Percentiles rank a stretch among this genome's conserved stretches.
Evolutionary conservation across 2,113 vertebrate genomes (phyloP).

Genomic region (Corythoichthys haematopterus): DNA sequence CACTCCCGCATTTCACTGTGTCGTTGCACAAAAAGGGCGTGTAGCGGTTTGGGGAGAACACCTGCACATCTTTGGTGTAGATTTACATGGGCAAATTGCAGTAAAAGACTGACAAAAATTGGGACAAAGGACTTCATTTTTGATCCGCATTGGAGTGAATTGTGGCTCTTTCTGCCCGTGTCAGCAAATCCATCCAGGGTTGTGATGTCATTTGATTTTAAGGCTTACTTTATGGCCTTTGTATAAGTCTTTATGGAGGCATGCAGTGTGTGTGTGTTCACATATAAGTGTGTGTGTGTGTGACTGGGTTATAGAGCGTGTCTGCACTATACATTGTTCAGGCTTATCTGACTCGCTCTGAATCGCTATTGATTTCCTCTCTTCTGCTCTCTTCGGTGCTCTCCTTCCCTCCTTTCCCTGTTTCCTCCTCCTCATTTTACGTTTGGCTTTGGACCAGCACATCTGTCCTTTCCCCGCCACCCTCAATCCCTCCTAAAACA

Average conservation of each 20-base stretch:
- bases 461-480: conserved; percentile 36
- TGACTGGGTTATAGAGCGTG: conserved; percentile 76
- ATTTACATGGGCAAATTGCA: conserved; percentile 12
- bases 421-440: conserved; percentile 27
- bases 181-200: conserved; percentile 73
- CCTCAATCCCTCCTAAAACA: conserved; percentile 43
- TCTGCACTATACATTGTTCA: conserved; percentile 76
- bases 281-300: conserved; percentile 46
- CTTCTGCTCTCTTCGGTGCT: conserved; percentile 68
- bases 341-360: conserved; percentile 77
- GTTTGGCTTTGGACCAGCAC: conserved; percentile 54
- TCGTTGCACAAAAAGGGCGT: conserved; percentile 33
- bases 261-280: conserved; percentile 30
- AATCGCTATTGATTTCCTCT: conserved; percentile 76
- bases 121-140: background rate
- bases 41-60: conserved; percentile 54
- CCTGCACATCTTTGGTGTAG: conserved; percentile 37
- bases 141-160: conserved; percentile 37
- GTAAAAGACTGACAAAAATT: background rate
- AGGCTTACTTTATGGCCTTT: conserved; percentile 68
- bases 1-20: conserved; percentile 32
- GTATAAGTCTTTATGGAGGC: conserved; percentile 61
- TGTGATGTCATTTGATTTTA: conserved; percentile 72
- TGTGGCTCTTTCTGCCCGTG: conserved; percentile 60
- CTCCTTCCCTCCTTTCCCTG: conserved; percentile 34